These are phyloP conservation scores for Dasypus novemcinctus DNA, from an alignment of 2,113 vertebrate genomes.

Conservation along the genomic window DNA sequence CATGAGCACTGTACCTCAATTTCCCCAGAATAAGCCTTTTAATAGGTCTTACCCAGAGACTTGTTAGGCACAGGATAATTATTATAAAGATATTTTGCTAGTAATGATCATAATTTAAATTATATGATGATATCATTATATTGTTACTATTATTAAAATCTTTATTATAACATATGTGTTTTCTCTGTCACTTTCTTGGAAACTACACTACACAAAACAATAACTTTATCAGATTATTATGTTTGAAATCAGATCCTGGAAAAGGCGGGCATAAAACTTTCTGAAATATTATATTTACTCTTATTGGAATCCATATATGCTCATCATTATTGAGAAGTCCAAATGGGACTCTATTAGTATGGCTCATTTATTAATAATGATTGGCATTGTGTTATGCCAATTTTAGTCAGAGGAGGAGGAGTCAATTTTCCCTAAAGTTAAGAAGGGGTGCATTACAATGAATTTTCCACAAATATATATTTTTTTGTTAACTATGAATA, in stretches of 20 bases:
- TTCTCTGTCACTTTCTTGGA: no score
- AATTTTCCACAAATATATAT: neutral
- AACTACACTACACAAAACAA: no score
- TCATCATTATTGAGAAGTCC: no score
- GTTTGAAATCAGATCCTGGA: no score
- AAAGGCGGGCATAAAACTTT: neutral
- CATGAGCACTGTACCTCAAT: neutral
- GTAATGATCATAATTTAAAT: no score
- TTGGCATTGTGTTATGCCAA: neutral
- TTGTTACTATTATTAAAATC: neutral
- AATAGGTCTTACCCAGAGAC: neutral
- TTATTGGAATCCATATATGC: no score
- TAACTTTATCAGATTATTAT: neutral
- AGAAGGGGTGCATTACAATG: neutral
- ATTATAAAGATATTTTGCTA: no score
- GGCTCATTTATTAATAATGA: no score
- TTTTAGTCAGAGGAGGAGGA: neutral
- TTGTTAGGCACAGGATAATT: neutral
- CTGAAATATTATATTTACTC: no score
- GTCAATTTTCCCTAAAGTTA: neutral
- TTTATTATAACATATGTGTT: no score
- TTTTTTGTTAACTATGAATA: neutral
- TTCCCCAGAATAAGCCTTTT: neutral
- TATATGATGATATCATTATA: no score
- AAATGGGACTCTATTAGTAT: no score